These are phyloP conservation scores for Aplidium turbinatum DNA, from an alignment of 23 tunicate genomes.

Conservation along the genomic window DNA sequence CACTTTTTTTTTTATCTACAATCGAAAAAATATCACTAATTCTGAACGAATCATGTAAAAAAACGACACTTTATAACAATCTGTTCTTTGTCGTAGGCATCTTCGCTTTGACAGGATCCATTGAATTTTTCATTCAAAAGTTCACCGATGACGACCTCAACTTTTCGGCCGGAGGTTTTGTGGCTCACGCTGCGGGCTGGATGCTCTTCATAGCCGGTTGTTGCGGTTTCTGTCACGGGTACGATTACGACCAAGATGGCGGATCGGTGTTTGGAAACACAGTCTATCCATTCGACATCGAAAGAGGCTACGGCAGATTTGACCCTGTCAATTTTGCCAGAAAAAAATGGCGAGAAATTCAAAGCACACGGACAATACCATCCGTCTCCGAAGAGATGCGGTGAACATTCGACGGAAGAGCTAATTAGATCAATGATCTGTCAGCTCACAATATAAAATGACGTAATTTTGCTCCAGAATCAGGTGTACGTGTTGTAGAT, in stretches of 20 bases:
- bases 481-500: too few species aligned
- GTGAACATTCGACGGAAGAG: too few species aligned
- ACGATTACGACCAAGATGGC: conserved; percentile 45
- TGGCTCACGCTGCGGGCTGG: conserved; percentile 73
- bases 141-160: conserved; percentile 48
- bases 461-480: too few species aligned
- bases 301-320: conserved; percentile 8
- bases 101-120: conserved; percentile 53
- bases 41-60: too few species aligned
- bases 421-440: too few species aligned
- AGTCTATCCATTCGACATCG: conserved; percentile 30
- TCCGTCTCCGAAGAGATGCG: conserved; percentile 2
- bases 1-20: too few species aligned
- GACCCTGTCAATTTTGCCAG: conserved; percentile 43
- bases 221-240: conserved; percentile 70
- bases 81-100: conserved; percentile 42
- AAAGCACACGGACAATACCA: conserved; percentile 12
- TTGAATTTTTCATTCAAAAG: conserved; percentile 57
- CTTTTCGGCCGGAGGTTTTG: conserved; percentile 51
- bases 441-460: too few species aligned
- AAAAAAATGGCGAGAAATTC: conserved; percentile 61
- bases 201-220: conserved; percentile 69
- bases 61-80: too few species aligned
- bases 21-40: too few species aligned
- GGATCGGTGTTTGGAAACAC: conserved; percentile 7